Percentiles rank a stretch among this genome's conserved stretches.
These are phyloP conservation scores for Ennomos erosarius DNA, from an alignment of 2,888 invertebrate species.

Conservation along the genomic window DNA sequence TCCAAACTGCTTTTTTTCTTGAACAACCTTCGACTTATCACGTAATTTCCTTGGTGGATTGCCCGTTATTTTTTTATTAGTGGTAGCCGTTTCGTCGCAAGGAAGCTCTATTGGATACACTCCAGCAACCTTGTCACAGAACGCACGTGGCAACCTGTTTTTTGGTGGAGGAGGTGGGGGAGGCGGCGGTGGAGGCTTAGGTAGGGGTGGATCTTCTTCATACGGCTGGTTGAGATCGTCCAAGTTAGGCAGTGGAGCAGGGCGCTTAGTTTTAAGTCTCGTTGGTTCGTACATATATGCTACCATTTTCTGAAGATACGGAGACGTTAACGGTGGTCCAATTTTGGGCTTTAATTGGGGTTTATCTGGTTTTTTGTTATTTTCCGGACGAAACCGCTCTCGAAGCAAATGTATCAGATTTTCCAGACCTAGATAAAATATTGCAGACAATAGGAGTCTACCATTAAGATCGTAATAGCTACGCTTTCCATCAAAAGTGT, in stretches of 20 bases:
- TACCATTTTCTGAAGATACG: constrained; percentile 67
- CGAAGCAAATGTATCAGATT: constrained; percentile 58
- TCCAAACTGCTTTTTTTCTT: constrained; percentile 63
- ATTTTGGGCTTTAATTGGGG: constrained; percentile 53
- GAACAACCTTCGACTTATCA: constrained; percentile 44
- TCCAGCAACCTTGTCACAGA: constrained; percentile 70
- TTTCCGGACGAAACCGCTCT: constrained; percentile 61
- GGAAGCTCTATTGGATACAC: constrained; percentile 52
- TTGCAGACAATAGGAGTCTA: constrained; percentile 66
- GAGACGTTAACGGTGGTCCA: constrained; percentile 55
- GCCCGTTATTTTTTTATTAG: constrained; percentile 47
- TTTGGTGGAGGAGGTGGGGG: constrained; percentile 72
- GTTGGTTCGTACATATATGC: constrained; percentile 60
- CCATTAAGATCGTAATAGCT: constrained; percentile 63
- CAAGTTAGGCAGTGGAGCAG: constrained; percentile 67
- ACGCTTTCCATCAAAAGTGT: constrained; percentile 62
- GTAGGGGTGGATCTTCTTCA: constrained; percentile 60
- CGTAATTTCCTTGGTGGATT: constrained; percentile 27
- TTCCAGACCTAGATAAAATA: constrained; percentile 68
- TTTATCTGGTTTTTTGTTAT: constrained; percentile 31
- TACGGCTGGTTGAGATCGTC: constrained; percentile 67
- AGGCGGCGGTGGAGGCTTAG: constrained; percentile 60
- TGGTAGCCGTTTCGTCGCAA: constrained; percentile 43
- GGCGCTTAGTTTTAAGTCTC: constrained; percentile 47
- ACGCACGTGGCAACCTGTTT: constrained; percentile 58